Base-by-base conservation (phyloP, 2,888 invertebrate species). In the Ichneumoninae sp. region DNA sequence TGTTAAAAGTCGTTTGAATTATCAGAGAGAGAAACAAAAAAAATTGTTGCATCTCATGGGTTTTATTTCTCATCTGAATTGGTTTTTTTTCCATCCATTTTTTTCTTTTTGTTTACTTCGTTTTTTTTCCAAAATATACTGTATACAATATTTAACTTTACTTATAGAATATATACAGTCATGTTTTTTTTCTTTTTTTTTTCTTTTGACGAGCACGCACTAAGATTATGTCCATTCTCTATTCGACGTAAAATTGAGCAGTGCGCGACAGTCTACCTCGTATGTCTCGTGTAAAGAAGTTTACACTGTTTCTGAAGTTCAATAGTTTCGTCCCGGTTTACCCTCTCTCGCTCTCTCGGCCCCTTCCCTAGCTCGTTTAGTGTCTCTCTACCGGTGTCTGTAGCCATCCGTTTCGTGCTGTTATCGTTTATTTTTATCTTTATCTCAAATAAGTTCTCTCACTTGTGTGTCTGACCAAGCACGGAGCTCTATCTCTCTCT, bases 61-160 rank as follows among this genome's bases (percentile, higher is more conserved):
- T 87, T 92, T 92, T 90, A 91, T 92, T 91, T 91, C 90, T 91
- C 89, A 91, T 91, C 89, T 91, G 91, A 92, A 92, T 13, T 57
- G 91, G 47, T 71, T 57, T 65, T 74, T 22, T 19, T 44, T 71
- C 52, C 33, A 26, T 40, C 30, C 50, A 19, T 44, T 76, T 40
- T 52, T 40, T 63, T 40, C 54, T 79, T 73, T 63, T 66, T 71
- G 50, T 75, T 47, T 40, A 13, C 16, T 60, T 60, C 57, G 73
- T 66, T 75, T 73, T 92, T 92, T 89, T 90, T 91, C 90, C 92
- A 93, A 93, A 93, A 93, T 93, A 93, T 93, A 93, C 92, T 92
- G 93, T 93, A 93, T 93, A 93, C 93, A 93, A 92, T 93, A 92
- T 93, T 92, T 92, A 91, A 92, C 89, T 92, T 88, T 90, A 92